phyloP scores from a whole-genome alignment of 2,113 vertebrate genomes.

The Plestiodon gilberti region DNA sequence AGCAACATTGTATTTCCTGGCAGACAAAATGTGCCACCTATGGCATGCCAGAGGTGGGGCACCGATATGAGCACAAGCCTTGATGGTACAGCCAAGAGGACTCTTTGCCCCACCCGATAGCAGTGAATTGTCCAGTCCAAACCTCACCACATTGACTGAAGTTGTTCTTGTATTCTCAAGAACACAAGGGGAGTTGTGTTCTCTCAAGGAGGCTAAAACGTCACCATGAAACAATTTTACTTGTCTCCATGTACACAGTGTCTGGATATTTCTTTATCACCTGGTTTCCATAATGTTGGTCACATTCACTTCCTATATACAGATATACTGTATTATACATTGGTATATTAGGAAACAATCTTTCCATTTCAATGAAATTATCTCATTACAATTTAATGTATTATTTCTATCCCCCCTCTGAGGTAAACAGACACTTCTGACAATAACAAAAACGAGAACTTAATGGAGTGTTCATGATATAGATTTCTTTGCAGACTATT shows the following conservation, averaged over 20 bases:
- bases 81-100: background rate
- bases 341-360: background rate
- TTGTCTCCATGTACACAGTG: background rate
- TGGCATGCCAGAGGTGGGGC: too few relatives aligned
- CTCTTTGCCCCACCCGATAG: background rate
- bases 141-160: background rate
- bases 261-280: slow-evolving; percentile 14
- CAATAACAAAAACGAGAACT: slow-evolving; percentile 6
- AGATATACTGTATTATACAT: background rate
- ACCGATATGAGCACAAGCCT: background rate
- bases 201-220: too few relatives aligned
- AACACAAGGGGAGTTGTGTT: too few relatives aligned
- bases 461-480: background rate
- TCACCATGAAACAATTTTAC: background rate
- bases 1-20: too few relatives aligned
- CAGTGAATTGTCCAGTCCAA: background rate
- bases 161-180: background rate
- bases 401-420: background rate
- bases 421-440: background rate
- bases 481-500: background rate
- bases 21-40: too few relatives aligned
- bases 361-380: background rate
- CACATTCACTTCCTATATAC: background rate
- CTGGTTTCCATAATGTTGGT: slow-evolving; percentile 5
- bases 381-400: background rate